A percentile compares a stretch with the other conserved stretches of the same genome.
phyloP scores from a whole-genome alignment of 2,888 invertebrate genomes.

The Drosophila imparisetae region DNA sequence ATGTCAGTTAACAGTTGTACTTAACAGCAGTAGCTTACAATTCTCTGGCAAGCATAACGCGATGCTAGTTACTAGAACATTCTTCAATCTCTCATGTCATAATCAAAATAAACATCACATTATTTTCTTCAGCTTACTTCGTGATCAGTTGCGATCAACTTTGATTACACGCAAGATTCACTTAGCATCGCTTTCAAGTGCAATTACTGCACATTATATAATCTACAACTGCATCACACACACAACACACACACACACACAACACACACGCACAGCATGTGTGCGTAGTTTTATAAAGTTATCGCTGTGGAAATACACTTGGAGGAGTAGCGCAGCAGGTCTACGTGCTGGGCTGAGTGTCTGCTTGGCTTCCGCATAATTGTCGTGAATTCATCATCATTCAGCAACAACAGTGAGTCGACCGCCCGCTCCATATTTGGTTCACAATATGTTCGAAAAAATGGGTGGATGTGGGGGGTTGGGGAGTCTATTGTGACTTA shows the following conservation, averaged over 20 bases:
- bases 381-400: conserved; percentile 31
- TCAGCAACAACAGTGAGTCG: conserved; percentile 15
- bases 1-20: background rate
- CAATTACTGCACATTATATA: conserved; percentile 30
- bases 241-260: background rate
- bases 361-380: conserved; percentile 53
- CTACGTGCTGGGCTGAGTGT: conserved; percentile 35
- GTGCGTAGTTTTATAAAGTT: background rate
- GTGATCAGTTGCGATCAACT: background rate
- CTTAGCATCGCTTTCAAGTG: conserved; percentile 15
- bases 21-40: background rate
- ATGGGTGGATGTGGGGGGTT: background rate
- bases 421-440: conserved; percentile 42
- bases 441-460: conserved; percentile 25
- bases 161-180: conserved; percentile 4
- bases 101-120: background rate
- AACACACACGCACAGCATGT: background rate
- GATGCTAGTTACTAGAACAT: background rate
- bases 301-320: conserved; percentile 13
- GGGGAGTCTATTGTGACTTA: background rate
- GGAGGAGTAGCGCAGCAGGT: conserved; percentile 6
- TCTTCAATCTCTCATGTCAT: background rate
- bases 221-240: conserved; percentile 1
- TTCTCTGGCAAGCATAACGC: background rate
- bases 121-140: background rate